These are phyloP conservation scores for Spatulosminthurus flaviceps DNA, from an alignment of 2,888 invertebrate genomes.

Conservation along the genomic window DNA sequence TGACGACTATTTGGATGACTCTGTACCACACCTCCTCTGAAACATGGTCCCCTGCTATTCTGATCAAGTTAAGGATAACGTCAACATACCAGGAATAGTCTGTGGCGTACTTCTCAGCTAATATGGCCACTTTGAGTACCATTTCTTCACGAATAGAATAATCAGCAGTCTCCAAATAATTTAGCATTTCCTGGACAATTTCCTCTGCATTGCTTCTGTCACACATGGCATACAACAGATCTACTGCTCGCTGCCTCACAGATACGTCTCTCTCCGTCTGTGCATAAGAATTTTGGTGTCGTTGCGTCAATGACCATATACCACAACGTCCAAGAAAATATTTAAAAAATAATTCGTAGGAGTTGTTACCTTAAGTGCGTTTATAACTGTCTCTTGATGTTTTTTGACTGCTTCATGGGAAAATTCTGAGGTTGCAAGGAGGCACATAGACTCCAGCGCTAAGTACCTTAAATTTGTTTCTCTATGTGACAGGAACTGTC, in stretches of 20 bases:
- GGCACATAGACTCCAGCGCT: constrained; percentile 99
- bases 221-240: constrained; percentile 99
- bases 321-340: too few species aligned
- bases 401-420: constrained; percentile 99
- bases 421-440: constrained; percentile 98
- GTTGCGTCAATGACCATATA: too few species aligned
- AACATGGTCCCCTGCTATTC: constrained; percentile 99
- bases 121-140: constrained; percentile 98
- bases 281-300: too few species aligned
- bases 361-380: constrained; percentile 84
- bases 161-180: constrained; percentile 98
- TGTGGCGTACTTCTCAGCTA: constrained; percentile 99
- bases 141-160: constrained; percentile 99
- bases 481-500: constrained; percentile 95
- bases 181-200: constrained; percentile 99
- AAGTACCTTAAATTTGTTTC: constrained; percentile 98
- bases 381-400: constrained; percentile 98
- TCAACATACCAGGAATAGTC: constrained; percentile 98
- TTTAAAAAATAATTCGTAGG: background rate
- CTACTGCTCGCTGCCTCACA: constrained; percentile 97
- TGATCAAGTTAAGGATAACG: constrained; percentile 96
- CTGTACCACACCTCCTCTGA: constrained; percentile 99
- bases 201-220: constrained; percentile 99
- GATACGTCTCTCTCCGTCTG: constrained; percentile 98
- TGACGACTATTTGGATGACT: constrained; percentile 99